Conservation (phyloP, 2,888 invertebrate species). For the Pristionchus mayeri region DNA sequence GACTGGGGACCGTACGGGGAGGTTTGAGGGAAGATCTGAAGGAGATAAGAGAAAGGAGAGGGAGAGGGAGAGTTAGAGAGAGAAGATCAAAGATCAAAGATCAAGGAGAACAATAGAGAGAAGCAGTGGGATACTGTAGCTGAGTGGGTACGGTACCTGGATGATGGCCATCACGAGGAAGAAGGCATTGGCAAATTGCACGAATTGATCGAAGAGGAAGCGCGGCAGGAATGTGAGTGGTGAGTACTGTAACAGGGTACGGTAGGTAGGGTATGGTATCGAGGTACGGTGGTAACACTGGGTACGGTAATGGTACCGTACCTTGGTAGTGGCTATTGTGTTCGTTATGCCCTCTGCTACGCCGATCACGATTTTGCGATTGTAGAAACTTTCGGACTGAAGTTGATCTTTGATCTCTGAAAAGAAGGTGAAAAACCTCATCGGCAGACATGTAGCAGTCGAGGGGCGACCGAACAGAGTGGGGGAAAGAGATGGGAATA, state of each 20-base stretch:
- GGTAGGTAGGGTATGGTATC: not conserved
- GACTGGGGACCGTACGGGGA: conserved; percentile 98
- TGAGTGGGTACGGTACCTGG: conserved; percentile 80
- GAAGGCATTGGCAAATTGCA: conserved; percentile 98
- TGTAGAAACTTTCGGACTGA: not conserved
- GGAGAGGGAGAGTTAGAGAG: not conserved
- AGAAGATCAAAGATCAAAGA: not conserved
- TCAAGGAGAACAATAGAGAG: not conserved
- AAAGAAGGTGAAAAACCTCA: not conserved
- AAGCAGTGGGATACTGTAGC: not conserved
- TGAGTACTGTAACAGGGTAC: conserved; percentile 82
- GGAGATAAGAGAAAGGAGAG: too few species aligned
- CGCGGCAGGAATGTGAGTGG: conserved; percentile 88
- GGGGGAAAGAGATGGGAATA: not conserved
- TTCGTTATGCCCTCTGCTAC: conserved; percentile 3
- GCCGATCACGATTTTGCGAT: conserved; percentile 24
- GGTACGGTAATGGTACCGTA: not conserved
- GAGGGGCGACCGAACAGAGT: not conserved
- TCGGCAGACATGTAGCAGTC: not conserved
- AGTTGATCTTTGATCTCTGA: conserved; percentile 7
- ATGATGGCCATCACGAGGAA: conserved; percentile 96
- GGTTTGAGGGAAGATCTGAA: conserved; percentile 96
- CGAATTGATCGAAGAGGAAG: conserved; percentile 98
- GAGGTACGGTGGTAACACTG: not conserved
- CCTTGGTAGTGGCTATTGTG: conserved; percentile 21